phyloP scores from a whole-genome alignment of 2,113 vertebrate genomes.

The Xiphophorus maculatus region DNA sequence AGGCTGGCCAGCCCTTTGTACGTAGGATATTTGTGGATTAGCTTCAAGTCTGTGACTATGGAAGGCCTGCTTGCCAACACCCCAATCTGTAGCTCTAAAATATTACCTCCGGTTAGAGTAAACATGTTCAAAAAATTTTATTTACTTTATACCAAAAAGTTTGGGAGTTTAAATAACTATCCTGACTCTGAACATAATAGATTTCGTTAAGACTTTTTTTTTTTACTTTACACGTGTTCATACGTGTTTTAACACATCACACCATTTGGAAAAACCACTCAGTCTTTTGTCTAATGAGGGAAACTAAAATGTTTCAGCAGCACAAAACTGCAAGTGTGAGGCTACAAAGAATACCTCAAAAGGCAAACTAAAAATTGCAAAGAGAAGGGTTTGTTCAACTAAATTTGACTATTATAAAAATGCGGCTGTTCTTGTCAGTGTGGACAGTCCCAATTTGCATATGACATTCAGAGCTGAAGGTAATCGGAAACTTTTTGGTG shows the following conservation, averaged over 20 bases:
- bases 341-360: neutral
- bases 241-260: conserved; percentile 4
- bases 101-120: no score
- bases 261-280: neutral
- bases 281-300: neutral
- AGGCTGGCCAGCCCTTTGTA: no score
- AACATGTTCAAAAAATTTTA: no score
- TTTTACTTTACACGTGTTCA: conserved; percentile 21
- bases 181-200: neutral
- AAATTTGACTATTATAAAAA: conserved; percentile 12
- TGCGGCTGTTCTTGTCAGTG: neutral
- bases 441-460: conserved; percentile 1
- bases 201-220: neutral
- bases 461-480: neutral
- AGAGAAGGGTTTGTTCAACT: neutral
- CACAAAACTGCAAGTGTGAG: neutral
- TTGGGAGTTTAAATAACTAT: no score
- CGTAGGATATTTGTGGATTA: no score
- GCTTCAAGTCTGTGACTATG: no score
- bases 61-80: no score
- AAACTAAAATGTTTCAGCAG: neutral
- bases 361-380: neutral
- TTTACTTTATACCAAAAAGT: no score
- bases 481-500: neutral
- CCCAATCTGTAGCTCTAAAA: no score